Base-by-base conservation (phyloP, 2,888 invertebrate species). In the Stegana nigrithorax region DNA sequence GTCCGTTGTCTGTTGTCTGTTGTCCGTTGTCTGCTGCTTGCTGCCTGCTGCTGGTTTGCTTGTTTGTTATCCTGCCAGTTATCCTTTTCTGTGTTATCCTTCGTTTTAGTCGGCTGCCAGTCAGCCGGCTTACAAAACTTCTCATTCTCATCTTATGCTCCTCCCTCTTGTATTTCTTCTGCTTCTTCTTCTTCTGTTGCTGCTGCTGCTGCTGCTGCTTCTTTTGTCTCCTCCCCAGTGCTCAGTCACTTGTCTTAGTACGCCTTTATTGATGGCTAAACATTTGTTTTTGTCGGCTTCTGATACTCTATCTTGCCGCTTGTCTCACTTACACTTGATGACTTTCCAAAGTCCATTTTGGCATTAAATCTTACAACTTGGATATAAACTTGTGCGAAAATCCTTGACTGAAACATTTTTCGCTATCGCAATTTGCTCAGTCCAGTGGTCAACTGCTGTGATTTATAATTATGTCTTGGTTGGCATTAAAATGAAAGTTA, bases 311-410 rank as follows among this genome's bases (percentile, higher is more conserved):
- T 17, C 21, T 19, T 7, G 10, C 12, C 12, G 23, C 1, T 17
- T 50, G 42, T 57, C 55, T 14, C 21, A 47, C 59, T 58, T 59
- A 64, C 71, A 67, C 65, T 75, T 75, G 73, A 67, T 71, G 75
- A 78, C 78, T 67, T 73, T 75, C 64, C 70, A 75, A 71, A 78
- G 72, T 71, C 67, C 60, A 65, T 53, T 19, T 66, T 66, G 69
- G 68, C 73, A 67, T 73, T 76, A 70, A 76, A 67, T 77, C 73
- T 64, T 67, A 14, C 39, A 17, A 39, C n/a, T 14, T 14, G 39
- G 14, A 39, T n/a, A 39, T 39, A 39, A 39, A 39, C 39, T 39
- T 39, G 39, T 39, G 39, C 39, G 17, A 47, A 36, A 47, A 47
- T 47, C 47, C 47, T n/a, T 39, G 39, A n/a, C n/a, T n/a, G n/a